A percentile compares a stretch with the other conserved stretches of the same genome.
These are phyloP conservation scores for Petrophora chlorosata DNA, from an alignment of 2,888 invertebrate genomes.

Conservation along the genomic window DNA sequence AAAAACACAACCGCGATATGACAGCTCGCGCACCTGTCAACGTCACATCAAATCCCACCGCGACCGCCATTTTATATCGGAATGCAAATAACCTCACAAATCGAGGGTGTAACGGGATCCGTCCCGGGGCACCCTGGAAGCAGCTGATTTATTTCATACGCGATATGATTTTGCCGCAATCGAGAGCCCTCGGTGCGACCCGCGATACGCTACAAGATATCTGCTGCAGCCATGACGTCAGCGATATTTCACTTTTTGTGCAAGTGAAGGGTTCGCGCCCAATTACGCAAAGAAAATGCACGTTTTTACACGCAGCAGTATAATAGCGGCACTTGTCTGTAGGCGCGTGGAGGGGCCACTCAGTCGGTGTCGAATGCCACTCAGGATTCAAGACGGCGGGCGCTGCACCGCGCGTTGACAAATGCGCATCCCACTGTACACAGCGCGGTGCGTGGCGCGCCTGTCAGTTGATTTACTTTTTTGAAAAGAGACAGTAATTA, in stretches of 20 bases:
- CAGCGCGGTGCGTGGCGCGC: conserved; percentile 25
- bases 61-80: conserved; percentile 71
- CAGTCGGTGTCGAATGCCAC: conserved; percentile 72
- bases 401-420: conserved; percentile 59
- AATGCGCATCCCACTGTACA: conserved; percentile 56
- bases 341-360: conserved; percentile 66
- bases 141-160: conserved; percentile 78
- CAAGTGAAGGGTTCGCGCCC: conserved; percentile 57
- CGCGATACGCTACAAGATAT: conserved; percentile 47
- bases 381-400: conserved; percentile 67
- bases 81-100: conserved; percentile 76
- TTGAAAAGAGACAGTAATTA: conserved; percentile 17
- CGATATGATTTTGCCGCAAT: conserved; percentile 78
- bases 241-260: conserved; percentile 46
- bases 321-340: conserved; percentile 61
- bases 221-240: conserved; percentile 46
- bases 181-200: conserved; percentile 56
- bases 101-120: conserved; percentile 76
- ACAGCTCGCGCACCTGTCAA: conserved; percentile 71
- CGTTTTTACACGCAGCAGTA: conserved; percentile 54
- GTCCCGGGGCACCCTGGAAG: conserved; percentile 62
- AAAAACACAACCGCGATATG: conserved; percentile 53
- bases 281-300: conserved; percentile 71
- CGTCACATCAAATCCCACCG: conserved; percentile 70
- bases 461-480: conserved; percentile 38